Evolutionary conservation across 2,113 vertebrate species (phyloP), one percentile per base, ranked within the genome.

Genomic region (Salvelinus sp.): DNA sequence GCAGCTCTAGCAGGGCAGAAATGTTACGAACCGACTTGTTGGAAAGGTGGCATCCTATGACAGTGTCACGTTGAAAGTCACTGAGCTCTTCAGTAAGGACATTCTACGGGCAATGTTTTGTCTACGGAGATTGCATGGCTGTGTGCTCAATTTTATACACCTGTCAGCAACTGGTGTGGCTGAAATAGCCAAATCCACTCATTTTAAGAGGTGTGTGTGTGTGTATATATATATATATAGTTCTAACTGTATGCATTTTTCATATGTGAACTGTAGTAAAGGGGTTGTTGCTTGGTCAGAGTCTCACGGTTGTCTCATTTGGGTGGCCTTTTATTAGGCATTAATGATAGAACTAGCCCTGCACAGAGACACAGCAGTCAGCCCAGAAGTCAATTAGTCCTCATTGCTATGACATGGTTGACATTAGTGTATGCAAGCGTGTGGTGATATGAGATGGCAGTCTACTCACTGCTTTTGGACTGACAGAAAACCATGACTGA

Each of bases 381-480:
- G 83, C 85, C 85, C 86, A 85, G 88, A 90, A 90, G 88, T 91
- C 88, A 90, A 91, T 92, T 89, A 92, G 90, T 87, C 82, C 73
- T 90, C 80, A 88, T 88, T 87, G 88, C 87, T 88, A 81, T 90
- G 89, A 91, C 86, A 87, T 87, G 84, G 76, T 86, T 89, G 91
- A 90, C 91, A 90, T 92, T 88, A 90, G 90, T 86, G 82, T 86
- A 90, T 78, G 82, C 88, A 89, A 85, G 81, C 85, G 78, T 90
- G 87, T 89, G 89, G 87, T 91, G 88, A 92, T 91, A 88, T 86
- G 86, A 90, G 86, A 90, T 91, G 91, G 91, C 91, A 90, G 90
- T 88, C 84, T 79, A 89, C 89, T 90, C 81, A 16, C 84, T 86
- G 84, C 87, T 81, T 73, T 87, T 87, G 87, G 84, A 79, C 85